A percentile compares a stretch with the other conserved stretches of the same genome.
Conservation (phyloP, 2,888 invertebrate species). For the Xestia xanthographa region DNA sequence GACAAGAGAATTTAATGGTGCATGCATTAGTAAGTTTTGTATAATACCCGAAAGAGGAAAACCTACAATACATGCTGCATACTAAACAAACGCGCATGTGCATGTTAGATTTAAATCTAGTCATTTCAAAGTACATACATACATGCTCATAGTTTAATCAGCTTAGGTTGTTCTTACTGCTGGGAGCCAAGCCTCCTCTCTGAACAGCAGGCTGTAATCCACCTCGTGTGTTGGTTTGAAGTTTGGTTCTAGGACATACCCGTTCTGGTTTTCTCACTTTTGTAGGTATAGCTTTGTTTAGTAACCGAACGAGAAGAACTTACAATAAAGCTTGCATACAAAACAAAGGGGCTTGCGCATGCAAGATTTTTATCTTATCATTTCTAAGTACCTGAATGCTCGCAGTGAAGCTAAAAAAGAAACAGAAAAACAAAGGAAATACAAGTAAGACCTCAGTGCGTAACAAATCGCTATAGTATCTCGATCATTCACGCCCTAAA, state of each 20-base stretch:
- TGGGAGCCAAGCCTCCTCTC: background rate
- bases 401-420: background rate
- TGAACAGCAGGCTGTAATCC: background rate
- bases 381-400: background rate
- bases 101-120: background rate
- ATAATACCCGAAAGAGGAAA: background rate
- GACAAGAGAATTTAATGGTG: too few relatives aligned
- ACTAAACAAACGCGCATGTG: background rate
- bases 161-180: background rate
- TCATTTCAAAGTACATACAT: background rate
- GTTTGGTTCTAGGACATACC: background rate
- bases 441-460: background rate
- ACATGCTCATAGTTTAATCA: background rate
- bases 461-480: conserved; percentile 39
- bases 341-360: background rate
- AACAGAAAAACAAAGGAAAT: conserved; percentile 14
- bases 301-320: background rate
- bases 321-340: background rate
- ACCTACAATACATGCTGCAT: background rate
- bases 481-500: conserved; percentile 50
- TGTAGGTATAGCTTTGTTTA: conserved; percentile 3
- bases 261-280: background rate
- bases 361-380: conserved; percentile 5
- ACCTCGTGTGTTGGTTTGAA: background rate
- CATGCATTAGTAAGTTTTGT: background rate